Evolutionary conservation across 92 coral and sea anemone genomes (phyloP).

Genomic region (Palythoa heliodiscus): DNA sequence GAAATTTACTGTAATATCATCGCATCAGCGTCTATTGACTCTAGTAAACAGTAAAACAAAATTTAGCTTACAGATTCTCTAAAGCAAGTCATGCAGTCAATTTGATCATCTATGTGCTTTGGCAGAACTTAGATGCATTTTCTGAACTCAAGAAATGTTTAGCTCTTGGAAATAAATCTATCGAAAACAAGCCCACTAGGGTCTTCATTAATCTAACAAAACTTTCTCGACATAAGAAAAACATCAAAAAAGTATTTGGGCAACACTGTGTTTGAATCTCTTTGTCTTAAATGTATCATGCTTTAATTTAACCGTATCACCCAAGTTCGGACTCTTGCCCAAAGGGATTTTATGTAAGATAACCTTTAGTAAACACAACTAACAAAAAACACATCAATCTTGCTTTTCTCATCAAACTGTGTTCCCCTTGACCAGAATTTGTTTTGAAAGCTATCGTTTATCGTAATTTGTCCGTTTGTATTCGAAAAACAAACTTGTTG

Average conservation of each 20-base stretch:
- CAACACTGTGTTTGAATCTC: background rate
- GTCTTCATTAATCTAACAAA: too few relatives aligned
- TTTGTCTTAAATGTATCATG: constrained; percentile 14
- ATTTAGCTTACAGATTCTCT: constrained; percentile 33
- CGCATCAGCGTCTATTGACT: constrained; percentile 16
- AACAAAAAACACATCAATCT: constrained; percentile 37
- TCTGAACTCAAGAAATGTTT: background rate
- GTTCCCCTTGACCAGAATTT: constrained; percentile 25
- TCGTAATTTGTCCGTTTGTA: constrained; percentile 28
- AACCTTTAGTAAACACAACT: constrained; percentile 30
- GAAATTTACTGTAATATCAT: constrained; percentile 16
- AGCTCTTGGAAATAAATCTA: background rate
- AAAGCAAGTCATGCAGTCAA: background rate
- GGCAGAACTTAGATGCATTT: background rate
- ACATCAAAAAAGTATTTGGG: background rate
- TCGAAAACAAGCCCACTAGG: background rate
- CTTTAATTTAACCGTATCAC: constrained; percentile 21
- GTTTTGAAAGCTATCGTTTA: constrained; percentile 34
- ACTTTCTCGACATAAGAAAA: too few relatives aligned
- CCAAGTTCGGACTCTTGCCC: constrained; percentile 19
- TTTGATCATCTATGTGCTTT: background rate
- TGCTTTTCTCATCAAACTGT: constrained; percentile 34
- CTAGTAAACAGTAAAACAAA: constrained; percentile 16
- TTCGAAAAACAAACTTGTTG: constrained; percentile 10
- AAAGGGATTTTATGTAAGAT: constrained; percentile 14